Conservation (phyloP, 2,888 invertebrate species). For the Unio delphinus region DNA sequence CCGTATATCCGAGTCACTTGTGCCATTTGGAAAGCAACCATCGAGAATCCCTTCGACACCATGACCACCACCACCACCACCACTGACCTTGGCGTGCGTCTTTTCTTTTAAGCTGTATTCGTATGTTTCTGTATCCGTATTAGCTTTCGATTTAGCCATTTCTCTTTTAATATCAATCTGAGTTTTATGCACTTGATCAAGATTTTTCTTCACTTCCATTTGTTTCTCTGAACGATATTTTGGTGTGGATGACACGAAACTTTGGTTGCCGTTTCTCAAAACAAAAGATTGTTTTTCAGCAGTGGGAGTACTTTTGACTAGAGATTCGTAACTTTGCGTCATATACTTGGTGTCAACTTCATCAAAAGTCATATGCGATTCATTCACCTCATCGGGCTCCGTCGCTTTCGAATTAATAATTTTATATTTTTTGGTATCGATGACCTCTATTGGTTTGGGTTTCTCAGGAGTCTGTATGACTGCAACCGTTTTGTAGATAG, state of each 20-base stretch:
- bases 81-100: too few species aligned
- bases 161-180: conserved; percentile 10
- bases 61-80: too few species aligned
- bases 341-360: conserved; percentile 28
- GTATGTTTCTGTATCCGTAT: conserved; percentile 11
- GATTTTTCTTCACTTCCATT: conserved; percentile 13
- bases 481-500: conserved; percentile 47
- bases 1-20: conserved; percentile 40
- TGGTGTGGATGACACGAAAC: too few species aligned
- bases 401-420: conserved; percentile 37
- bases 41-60: too few species aligned
- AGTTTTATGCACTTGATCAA: conserved; percentile 16
- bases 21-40: too few species aligned
- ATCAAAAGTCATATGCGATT: conserved; percentile 29
- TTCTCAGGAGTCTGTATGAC: conserved; percentile 26
- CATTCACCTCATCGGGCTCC: conserved; percentile 26
- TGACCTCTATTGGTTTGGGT: conserved; percentile 18
- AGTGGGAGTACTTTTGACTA: conserved; percentile 14
- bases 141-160: too few species aligned
- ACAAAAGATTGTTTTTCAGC: conserved; percentile 25
- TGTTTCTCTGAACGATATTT: conserved; percentile 17
- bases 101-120: neutral
- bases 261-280: neutral
- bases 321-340: conserved; percentile 33
- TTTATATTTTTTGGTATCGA: conserved; percentile 32